A percentile compares a stretch with the other conserved stretches of the same genome.
phyloP scores from a whole-genome alignment of 1,140 invertebrate species.

The Anastrepha ludens region DNA sequence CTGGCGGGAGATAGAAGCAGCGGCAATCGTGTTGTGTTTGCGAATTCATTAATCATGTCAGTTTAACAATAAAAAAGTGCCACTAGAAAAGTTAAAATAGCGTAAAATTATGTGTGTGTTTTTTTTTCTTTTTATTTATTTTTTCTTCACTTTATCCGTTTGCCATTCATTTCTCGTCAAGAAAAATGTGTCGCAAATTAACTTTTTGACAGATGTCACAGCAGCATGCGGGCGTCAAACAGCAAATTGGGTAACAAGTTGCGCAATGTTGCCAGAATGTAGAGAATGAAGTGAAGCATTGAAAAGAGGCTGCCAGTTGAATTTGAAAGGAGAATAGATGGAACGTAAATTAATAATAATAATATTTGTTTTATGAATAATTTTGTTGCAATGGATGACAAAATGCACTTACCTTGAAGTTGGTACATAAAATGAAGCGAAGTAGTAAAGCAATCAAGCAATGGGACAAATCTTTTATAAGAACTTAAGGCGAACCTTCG shows the following conservation, averaged over 20 bases:
- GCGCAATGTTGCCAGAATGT: slow-evolving; percentile 23
- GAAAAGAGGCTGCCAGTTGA: background rate
- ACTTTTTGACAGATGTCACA: slow-evolving; percentile 69
- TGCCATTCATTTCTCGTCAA: background rate
- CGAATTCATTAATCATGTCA: slow-evolving; percentile 52
- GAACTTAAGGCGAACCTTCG: too few relatives aligned
- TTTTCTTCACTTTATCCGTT: background rate
- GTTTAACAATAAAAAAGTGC: slow-evolving; percentile 54
- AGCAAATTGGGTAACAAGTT: slow-evolving; percentile 9
- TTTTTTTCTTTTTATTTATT: background rate
- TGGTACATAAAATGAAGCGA: too few relatives aligned
- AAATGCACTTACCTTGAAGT: too few relatives aligned
- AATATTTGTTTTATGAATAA: background rate
- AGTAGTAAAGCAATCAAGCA: too few relatives aligned
- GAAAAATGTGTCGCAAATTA: slow-evolving; percentile 70
- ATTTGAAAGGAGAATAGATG: background rate
- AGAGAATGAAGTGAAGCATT: background rate
- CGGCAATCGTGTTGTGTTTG: background rate
- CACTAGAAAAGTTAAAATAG: slow-evolving; percentile 69
- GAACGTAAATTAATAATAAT: background rate
- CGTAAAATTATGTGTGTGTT: slow-evolving; percentile 66
- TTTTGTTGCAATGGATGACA: too few relatives aligned
- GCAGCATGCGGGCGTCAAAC: slow-evolving; percentile 39
- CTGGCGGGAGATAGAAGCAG: background rate
- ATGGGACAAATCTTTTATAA: too few relatives aligned